Base-by-base conservation (phyloP, 1,140 invertebrate genomes). In the Colletes gigas region DNA sequence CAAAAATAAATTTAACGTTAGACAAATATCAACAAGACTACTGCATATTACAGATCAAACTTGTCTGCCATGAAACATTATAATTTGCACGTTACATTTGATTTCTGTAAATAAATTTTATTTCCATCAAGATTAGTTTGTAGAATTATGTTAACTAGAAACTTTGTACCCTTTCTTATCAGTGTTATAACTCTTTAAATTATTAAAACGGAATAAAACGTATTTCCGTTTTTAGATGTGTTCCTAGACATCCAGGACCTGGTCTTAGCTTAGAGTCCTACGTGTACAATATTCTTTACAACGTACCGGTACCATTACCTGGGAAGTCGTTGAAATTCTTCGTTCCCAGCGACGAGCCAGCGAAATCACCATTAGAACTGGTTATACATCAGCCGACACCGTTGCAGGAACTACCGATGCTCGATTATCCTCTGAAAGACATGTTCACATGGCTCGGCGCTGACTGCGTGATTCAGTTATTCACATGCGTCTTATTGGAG, bases 401-500 rank as follows among this genome's bases (percentile, higher is more conserved):
- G 21, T 95, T 94, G 9, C 94, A 96, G 82, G 98, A 99, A 92
- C 93, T 99, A 88, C 98, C 98, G 4, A 94, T 99, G 82, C 96
- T 99, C 80, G 99, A 99, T 91, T 99, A 98, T 92, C 96, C 98
- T 0, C 92, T 99, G 41, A 95, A 97, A 84, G 95, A 98, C 77
- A 95, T 99, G 88, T 99, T 99, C 90, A 94, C 95, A 19, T 95
- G 97, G 88, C 93, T 99, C 54, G 98, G 98, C 47, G 96, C 98
- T 5, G 98, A 99, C 83, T 97, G 97, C 91, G 96, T 99, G 47
- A 95, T 99, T 54, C 97, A 98, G 90, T 94, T 99, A n/a, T 98
- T 99, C 89, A 98, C 98, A 5, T 98, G 98, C 94, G 96, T 99
- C 44, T 94, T 99, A 15, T 93, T 99, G 10, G 99, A 99, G 94